Conservation (phyloP, 2,888 invertebrate species). For the Pseudococcus longispinus region DNA sequence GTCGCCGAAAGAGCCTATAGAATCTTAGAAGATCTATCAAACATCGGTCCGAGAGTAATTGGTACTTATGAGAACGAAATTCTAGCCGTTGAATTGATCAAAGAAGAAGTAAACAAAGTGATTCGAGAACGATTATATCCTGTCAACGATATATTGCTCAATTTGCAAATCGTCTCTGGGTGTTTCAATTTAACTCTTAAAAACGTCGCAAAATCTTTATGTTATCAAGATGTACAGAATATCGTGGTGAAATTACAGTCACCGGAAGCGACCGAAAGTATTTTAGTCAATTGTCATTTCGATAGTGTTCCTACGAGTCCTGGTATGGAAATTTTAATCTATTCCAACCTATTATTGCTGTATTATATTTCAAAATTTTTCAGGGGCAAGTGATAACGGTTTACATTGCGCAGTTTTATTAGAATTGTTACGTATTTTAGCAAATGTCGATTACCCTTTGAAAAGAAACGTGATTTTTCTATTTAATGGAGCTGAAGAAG, state of each 20-base stretch:
- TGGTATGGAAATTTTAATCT: neutral
- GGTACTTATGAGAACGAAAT: conserved; percentile 61
- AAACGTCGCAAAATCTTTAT: conserved; percentile 64
- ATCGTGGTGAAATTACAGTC: conserved; percentile 65
- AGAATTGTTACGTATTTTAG: conserved; percentile 78
- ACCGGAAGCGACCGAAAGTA: conserved; percentile 56
- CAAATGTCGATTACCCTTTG: conserved; percentile 67
- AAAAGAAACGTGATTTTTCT: conserved; percentile 80
- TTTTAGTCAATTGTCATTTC: conserved; percentile 69
- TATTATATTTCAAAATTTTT: neutral
- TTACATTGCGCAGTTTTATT: conserved; percentile 88
- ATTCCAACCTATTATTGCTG: no score
- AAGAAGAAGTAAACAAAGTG: conserved; percentile 62
- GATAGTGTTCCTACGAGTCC: conserved; percentile 63
- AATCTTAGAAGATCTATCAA: conserved; percentile 59
- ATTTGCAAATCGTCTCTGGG: conserved; percentile 66
- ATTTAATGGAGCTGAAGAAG: conserved; percentile 92
- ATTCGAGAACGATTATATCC: conserved; percentile 59
- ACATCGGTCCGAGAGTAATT: conserved; percentile 60
- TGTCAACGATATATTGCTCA: conserved; percentile 62
- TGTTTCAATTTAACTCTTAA: conserved; percentile 61
- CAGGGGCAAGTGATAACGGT: conserved; percentile 83
- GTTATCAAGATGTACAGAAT: conserved; percentile 63
- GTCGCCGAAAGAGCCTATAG: conserved; percentile 60
- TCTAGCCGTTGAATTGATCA: conserved; percentile 63